A percentile compares a stretch with the other conserved stretches of the same genome.
Conservation (phyloP, 2,113 vertebrate genomes). For the Callopanchax toddi region DNA sequence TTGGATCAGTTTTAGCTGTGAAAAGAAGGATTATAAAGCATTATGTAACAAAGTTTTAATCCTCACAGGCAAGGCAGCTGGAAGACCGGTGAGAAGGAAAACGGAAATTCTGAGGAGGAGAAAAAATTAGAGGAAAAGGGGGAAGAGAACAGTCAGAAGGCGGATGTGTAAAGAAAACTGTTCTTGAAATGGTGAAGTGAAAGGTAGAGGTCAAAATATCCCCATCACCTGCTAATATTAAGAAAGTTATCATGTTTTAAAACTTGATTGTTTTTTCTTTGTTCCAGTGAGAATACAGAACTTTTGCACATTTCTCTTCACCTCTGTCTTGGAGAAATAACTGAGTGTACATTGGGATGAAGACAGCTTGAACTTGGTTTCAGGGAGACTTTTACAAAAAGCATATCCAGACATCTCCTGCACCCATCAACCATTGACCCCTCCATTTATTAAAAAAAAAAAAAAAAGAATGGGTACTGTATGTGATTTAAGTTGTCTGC, state of each 20-base stretch:
- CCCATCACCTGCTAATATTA: not conserved
- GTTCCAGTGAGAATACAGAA: constrained; percentile 70
- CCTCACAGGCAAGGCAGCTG: constrained; percentile 78
- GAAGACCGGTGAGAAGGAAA: constrained; percentile 91
- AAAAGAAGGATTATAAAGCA: not conserved
- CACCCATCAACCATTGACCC: constrained; percentile 23
- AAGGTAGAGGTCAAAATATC: constrained; percentile 40
- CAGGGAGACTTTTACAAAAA: constrained; percentile 68
- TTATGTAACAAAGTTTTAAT: no score
- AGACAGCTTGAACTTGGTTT: constrained; percentile 72
- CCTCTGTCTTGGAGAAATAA: constrained; percentile 45
- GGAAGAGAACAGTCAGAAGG: constrained; percentile 96
- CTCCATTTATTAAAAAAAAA: constrained; percentile 40
- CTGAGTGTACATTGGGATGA: constrained; percentile 61
- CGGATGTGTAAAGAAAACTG: constrained; percentile 85
- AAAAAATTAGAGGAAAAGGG: constrained; percentile 91
- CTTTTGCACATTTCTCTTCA: constrained; percentile 75
- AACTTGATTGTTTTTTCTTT: constrained; percentile 21
- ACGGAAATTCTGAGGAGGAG: constrained; percentile 78
- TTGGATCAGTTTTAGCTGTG: not conserved
- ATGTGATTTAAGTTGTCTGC: constrained; percentile 70
- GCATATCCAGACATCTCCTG: constrained; percentile 50
- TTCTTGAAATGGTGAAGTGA: constrained; percentile 58
- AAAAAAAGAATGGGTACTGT: constrained; percentile 56
- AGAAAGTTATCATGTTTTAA: not conserved